Conservation (phyloP, 2,113 vertebrate genomes). For the Pseudois nayaur region DNA sequence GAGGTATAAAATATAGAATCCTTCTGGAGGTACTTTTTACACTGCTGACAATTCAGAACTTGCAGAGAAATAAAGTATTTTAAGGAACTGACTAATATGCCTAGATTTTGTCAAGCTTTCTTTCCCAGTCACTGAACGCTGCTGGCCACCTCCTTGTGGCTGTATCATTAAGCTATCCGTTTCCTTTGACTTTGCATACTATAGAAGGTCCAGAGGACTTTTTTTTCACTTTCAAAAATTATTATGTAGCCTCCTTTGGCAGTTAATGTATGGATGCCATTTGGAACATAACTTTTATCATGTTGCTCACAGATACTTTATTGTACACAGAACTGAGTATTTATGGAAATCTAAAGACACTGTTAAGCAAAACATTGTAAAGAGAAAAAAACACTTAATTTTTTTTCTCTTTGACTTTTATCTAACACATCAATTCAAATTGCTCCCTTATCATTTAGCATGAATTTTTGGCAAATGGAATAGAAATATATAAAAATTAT, state of each 20-base stretch:
- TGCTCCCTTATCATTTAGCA: neutral
- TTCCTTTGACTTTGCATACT: conserved; percentile 34
- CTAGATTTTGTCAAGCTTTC: conserved; percentile 4
- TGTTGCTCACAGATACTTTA: conserved; percentile 77
- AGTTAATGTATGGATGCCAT: conserved; percentile 74
- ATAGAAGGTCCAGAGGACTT: conserved; percentile 39
- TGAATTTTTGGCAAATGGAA: conserved; percentile 27
- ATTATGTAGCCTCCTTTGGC: conserved; percentile 67
- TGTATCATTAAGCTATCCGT: neutral
- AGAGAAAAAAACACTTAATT: conserved; percentile 44
- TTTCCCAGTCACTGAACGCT: conserved; percentile 1
- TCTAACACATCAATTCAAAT: conserved; percentile 46
- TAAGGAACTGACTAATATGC: neutral
- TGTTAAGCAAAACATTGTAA: conserved; percentile 73
- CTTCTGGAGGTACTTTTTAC: neutral
- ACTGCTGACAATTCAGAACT: neutral
- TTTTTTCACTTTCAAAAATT: conserved; percentile 66
- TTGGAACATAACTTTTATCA: conserved; percentile 71
- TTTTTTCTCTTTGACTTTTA: conserved; percentile 10
- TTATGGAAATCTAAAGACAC: conserved; percentile 73
- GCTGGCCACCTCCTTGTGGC: neutral
- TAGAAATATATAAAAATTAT: conserved; percentile 16
- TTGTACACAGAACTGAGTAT: conserved; percentile 72
- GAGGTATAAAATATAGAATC: neutral
- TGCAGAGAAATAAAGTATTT: conserved; percentile 14